Evolutionary conservation across 1,140 invertebrate species (phyloP).

Genomic region (Delia radicum): DNA sequence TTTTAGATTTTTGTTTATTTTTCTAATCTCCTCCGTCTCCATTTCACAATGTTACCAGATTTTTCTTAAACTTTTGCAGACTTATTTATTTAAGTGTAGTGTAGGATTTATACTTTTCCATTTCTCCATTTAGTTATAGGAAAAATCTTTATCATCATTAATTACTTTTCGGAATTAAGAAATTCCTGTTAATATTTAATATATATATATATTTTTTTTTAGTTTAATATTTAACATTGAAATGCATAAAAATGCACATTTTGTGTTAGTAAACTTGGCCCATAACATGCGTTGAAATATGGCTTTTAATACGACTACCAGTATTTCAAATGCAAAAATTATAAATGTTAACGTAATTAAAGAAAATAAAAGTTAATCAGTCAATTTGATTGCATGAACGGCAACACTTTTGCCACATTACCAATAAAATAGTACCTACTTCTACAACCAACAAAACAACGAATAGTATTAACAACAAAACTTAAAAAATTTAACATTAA

Average conservation of each 20-base stretch:
- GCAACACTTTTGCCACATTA: conserved; percentile 17
- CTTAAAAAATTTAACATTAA: not conserved
- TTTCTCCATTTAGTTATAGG: no score
- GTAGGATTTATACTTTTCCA: no score
- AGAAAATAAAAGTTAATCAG: conserved; percentile 18
- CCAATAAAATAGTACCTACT: not conserved
- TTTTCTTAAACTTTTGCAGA: no score
- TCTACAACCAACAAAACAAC: not conserved
- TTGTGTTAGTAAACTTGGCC: conserved; percentile 17
- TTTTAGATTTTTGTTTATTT: no score
- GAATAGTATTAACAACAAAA: not conserved
- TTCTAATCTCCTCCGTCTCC: no score
- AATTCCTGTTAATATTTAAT: no score
- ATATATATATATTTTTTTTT: no score
- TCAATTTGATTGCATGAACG: conserved; percentile 14
- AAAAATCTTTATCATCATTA: no score
- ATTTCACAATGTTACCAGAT: no score
- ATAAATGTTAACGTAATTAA: not conserved
- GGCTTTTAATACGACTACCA: not conserved
- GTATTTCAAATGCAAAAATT: not conserved
- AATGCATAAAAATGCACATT: not conserved
- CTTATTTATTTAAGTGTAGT: no score
- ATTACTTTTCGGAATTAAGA: no score
- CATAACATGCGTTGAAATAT: conserved; percentile 9
- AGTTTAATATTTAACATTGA: not conserved